Base-by-base conservation (phyloP, 2,113 vertebrate species). In the Propithecus coquereli region DNA sequence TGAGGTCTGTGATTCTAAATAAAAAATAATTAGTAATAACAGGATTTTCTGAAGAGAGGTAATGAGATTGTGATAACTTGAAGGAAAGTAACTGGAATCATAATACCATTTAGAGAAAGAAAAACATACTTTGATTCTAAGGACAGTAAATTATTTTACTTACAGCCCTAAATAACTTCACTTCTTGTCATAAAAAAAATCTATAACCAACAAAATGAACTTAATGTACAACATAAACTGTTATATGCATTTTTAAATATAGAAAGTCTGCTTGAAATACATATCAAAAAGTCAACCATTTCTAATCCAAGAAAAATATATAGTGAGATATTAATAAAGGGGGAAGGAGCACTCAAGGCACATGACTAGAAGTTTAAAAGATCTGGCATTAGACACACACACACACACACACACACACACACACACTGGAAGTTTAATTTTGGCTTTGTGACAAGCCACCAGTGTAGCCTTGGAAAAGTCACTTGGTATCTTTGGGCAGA, bases 41-140 rank as follows among this genome's bases (percentile, higher is more conserved):
- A 87, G 8, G 23, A 80, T 91, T 91, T 95, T 97, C 82, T 79
- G 37, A 94, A 91, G 40, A 90, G 59, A 88, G 45, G 54, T 73
- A 90, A 68, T 68, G 7, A n/a, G 10, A 94, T 2, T 54, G 6
- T 74, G 30, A 86, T 61, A 73, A 88, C 27, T 76, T 92, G 23
- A 95, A 93, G 18, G 17, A 89, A 96, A 95, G 50, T 65, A 94
- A 80, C 11, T 40, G 30, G 8, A 95, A 90, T 86, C 54, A 87
- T 68, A 89, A 90, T n/a, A 89, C 22, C 16, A 13, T 32, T 50
- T 50, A 14, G 63, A 66, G 2, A 73, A 25, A 95, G 37, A 65
- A 23, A 83, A 7, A 70, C 3, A 23, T 30, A 80, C 61, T 94
- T 81, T 90, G 37, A 93, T 61, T 90, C 68, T 87, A 66, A 13